Evolutionary conservation across 2,797 vertebrate species (phyloP), one percentile per base, ranked within the genome.

Genomic region (Typhlichthys subterraneus): DNA sequence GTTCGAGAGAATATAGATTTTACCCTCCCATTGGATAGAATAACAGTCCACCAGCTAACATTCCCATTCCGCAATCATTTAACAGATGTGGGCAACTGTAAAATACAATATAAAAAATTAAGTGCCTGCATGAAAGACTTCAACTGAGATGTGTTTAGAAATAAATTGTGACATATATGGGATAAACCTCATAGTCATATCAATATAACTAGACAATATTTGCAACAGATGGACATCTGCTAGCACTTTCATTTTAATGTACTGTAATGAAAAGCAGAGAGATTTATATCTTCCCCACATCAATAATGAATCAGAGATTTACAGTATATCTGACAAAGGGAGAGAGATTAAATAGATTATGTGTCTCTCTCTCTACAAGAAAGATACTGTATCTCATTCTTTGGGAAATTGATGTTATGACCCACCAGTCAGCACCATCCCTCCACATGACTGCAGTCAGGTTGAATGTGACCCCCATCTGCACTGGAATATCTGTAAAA

Each of bases 241-340:
- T 81, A 72, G 65, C 83, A 85, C 38, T 92, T 88, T 78, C 85
- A 79, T 80, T 67, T 81, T 59, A 63, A 67, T 76, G 76, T 59
- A 63, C 67, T 76, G 75, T 61, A 79, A 91, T 85, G 85, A 88
- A 91, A 87, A 56, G 81, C 64, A 87, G 76, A 93, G 87, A 91
- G 86, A 93, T 91, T 89, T 77, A 89, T 85, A 76, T 66, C 54
- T 76, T 77, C 66, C 61, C 80, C 74, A 76, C 85, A 92, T 95
- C 92, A 93, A 94, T 94, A 93, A 94, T 94, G 87, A 89, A 94
- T 91, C 77, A 65, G 82, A 88, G 85, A 82, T 91, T 90, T 73
- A 12, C 8, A 10, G 50, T 19, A 52, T 72, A 88, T 82, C 82
- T 86, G 87, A 88, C 81, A 84, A 75, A 75, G 76, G 69, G 62